Percentiles rank a stretch among this genome's conserved stretches.
Evolutionary conservation across 1,140 invertebrate genomes (phyloP).

Genomic region (Arion vulgaris): DNA sequence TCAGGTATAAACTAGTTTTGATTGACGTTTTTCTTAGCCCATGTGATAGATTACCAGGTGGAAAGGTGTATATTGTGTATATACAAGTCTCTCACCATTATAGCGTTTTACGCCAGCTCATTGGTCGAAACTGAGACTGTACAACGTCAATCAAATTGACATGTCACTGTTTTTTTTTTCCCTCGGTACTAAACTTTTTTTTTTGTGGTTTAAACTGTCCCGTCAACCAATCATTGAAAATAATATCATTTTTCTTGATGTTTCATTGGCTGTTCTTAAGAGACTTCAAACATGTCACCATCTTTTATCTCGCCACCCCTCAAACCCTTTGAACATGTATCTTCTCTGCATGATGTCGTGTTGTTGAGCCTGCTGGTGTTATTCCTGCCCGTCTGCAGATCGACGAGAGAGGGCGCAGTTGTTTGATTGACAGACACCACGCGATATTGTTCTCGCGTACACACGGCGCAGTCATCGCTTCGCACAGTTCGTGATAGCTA

Average conservation of each 20-base stretch:
- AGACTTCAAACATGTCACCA: too few species aligned
- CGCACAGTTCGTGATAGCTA: background rate
- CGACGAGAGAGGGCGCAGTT: constrained; percentile 44
- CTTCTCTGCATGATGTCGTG: constrained; percentile 55
- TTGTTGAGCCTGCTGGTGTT: constrained; percentile 63
- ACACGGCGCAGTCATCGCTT: constrained; percentile 32
- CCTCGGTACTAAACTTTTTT: too few species aligned
- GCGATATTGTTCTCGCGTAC: constrained; percentile 30
- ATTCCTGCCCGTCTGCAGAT: constrained; percentile 54
- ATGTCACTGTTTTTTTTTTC: too few species aligned
- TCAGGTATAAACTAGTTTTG: constrained; percentile 68
- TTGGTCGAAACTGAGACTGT: too few species aligned
- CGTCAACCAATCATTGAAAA: background rate
- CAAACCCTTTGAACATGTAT: too few species aligned
- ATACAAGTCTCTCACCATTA: too few species aligned
- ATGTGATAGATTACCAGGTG: constrained; percentile 66
- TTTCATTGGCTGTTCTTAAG: background rate
- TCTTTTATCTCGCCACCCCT: background rate
- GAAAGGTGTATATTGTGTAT: too few species aligned
- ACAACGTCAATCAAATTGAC: too few species aligned
- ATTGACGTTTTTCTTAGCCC: constrained; percentile 63
- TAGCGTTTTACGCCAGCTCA: too few species aligned
- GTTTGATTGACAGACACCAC: constrained; percentile 59
- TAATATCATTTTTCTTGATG: background rate
- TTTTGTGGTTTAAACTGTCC: background rate